phyloP scores from a whole-genome alignment of 2,888 invertebrate genomes.

The Bellardia pandia region DNA sequence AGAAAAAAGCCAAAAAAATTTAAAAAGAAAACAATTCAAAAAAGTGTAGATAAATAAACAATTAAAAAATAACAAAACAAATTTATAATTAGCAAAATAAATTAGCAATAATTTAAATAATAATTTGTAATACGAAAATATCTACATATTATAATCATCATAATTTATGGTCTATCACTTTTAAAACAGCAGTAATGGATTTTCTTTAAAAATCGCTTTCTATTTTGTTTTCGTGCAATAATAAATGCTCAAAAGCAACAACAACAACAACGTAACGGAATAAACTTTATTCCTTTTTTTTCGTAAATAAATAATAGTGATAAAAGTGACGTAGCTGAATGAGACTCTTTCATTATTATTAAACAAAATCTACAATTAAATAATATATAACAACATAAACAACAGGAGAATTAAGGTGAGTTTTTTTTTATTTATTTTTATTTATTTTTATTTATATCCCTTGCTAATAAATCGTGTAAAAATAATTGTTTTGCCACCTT shows the following conservation, averaged over 20 bases:
- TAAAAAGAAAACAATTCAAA: neutral
- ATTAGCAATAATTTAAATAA: constrained; percentile 14
- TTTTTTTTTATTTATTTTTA: neutral
- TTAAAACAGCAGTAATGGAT: constrained; percentile 17
- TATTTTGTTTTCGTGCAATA: neutral
- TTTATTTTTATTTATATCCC: no score
- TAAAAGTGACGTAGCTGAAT: constrained; percentile 4
- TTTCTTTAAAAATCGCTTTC: neutral
- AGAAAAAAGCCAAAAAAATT: constrained; percentile 8
- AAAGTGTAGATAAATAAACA: neutral
- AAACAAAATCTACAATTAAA: neutral
- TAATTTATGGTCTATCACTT: constrained; percentile 37
- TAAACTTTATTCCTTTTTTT: neutral
- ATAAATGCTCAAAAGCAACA: neutral
- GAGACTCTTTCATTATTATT: neutral
- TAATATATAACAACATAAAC: neutral
- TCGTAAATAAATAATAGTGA: neutral
- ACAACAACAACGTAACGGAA: neutral
- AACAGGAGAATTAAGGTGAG: constrained; percentile 32
- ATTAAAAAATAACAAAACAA: constrained; percentile 30
- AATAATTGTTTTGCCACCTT: no score
- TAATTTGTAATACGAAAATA: neutral
- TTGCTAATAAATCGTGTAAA: no score
- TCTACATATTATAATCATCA: neutral
- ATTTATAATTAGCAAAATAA: constrained; percentile 27